Evolutionary conservation across 1,140 invertebrate genomes (phyloP), one percentile per base, ranked within the genome.

Genomic region (Achroia grisella): DNA sequence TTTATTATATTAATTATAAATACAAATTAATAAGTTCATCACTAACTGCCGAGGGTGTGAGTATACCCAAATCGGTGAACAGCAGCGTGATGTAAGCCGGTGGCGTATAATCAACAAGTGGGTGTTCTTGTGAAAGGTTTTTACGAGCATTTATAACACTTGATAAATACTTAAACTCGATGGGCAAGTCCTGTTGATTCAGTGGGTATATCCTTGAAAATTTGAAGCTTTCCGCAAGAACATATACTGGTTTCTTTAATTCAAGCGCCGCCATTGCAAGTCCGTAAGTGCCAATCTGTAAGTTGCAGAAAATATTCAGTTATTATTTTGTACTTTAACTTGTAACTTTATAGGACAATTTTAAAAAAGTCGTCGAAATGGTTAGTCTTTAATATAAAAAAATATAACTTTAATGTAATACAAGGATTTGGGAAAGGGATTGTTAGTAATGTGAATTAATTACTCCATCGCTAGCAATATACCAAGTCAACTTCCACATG

Each of bases 21-120:
- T 99, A 99, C 32, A 99, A 86, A 87, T 98, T 97, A 47, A 99
- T 97, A 3, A 99, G 89, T 89, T 98, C 96, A 70, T 99, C 97
- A 85, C 96, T 97, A 9, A 99, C 96, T 52, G 97, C 97, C 1
- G 96, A 97, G 1, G 98, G 95, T 4, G 97, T 98, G 10, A 99
- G 85, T 52, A 98, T 95, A 9, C 98, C 98, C 27, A 99, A 81
- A 87, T 99, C 98, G 0, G 97, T 99, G 67, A 99, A 96, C 6
- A 99, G 86, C 9, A 99, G 82, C 0, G 93, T 97, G 8, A 99
- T 96, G 61, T 95, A 98, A 2, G 91, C 88, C 0, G 97, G 97
- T 1, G 97, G 97, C 1, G 97, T 99, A 69, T 99, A 99, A 82
- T 99, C 98, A 0, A 98, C 95, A 12, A 95, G 69, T 0, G 97